Evolutionary conservation across 2,888 invertebrate genomes (phyloP).

Genomic region (Megaustenia siamemsis): DNA sequence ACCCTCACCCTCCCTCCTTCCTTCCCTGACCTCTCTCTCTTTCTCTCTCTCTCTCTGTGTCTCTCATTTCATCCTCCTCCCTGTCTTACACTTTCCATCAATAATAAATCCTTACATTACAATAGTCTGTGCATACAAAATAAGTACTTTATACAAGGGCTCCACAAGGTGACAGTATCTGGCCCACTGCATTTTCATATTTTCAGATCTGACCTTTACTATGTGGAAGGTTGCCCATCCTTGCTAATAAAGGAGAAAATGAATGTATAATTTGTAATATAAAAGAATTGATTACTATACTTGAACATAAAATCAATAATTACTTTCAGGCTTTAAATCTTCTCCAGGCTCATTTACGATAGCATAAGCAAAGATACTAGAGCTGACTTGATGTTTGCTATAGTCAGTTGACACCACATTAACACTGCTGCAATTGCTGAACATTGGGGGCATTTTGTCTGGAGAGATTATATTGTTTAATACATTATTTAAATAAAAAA

Average conservation of each 20-base stretch:
- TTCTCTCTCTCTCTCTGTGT: too few species aligned
- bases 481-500: neutral
- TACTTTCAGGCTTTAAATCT: constrained; percentile 1
- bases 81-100: too few species aligned
- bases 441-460: constrained; percentile 39
- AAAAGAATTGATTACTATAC: neutral
- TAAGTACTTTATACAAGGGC: neutral
- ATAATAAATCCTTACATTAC: neutral
- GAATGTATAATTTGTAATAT: neutral
- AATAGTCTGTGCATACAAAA: neutral
- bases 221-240: neutral
- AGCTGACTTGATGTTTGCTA: constrained; percentile 39
- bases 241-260: neutral
- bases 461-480: neutral
- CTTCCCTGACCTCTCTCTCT: too few species aligned
- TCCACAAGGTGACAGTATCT: neutral
- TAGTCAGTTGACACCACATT: constrained; percentile 12
- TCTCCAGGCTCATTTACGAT: neutral
- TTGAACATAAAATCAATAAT: neutral
- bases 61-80: too few species aligned
- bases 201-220: neutral
- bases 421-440: constrained; percentile 14
- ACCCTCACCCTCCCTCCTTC: too few species aligned
- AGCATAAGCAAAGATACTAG: constrained; percentile 5
- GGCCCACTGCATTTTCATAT: neutral